Conservation (phyloP, 1,140 invertebrate species). For the Trichonephila clavipes region DNA sequence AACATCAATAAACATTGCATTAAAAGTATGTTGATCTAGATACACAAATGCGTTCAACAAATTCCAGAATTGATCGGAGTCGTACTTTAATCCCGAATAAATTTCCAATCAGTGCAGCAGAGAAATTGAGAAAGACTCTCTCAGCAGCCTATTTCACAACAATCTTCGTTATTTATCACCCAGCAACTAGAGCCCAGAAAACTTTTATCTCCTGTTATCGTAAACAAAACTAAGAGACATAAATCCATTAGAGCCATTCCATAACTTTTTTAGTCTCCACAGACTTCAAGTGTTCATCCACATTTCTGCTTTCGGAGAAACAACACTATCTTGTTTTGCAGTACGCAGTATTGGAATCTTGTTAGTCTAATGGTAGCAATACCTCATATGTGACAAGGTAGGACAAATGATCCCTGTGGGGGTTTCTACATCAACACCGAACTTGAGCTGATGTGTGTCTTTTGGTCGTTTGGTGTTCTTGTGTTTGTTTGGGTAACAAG, state of each 20-base stretch:
- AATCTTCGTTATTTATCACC: neutral
- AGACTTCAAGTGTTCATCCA: neutral
- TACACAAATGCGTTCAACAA: too few relatives aligned
- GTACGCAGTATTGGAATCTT: neutral
- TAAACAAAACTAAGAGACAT: neutral
- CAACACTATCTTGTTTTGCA: neutral
- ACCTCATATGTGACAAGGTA: neutral
- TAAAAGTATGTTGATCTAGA: too few relatives aligned
- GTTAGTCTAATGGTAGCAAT: constrained; percentile 7
- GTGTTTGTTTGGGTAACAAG: neutral
- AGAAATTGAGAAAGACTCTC: too few relatives aligned
- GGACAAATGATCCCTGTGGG: neutral
- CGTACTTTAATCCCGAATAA: too few relatives aligned
- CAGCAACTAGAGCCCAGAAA: neutral
- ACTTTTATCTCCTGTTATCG: neutral
- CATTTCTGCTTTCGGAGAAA: neutral
- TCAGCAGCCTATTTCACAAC: too few relatives aligned
- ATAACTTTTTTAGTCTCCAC: neutral
- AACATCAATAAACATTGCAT: too few relatives aligned
- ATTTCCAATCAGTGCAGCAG: too few relatives aligned
- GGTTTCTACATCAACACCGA: neutral
- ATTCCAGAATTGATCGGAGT: too few relatives aligned
- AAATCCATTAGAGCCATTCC: neutral
- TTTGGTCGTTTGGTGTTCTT: neutral
- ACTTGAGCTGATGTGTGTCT: neutral